These are phyloP conservation scores for Drosophila busckii DNA, from an alignment of 1,140 invertebrate genomes.

Conservation along the genomic window DNA sequence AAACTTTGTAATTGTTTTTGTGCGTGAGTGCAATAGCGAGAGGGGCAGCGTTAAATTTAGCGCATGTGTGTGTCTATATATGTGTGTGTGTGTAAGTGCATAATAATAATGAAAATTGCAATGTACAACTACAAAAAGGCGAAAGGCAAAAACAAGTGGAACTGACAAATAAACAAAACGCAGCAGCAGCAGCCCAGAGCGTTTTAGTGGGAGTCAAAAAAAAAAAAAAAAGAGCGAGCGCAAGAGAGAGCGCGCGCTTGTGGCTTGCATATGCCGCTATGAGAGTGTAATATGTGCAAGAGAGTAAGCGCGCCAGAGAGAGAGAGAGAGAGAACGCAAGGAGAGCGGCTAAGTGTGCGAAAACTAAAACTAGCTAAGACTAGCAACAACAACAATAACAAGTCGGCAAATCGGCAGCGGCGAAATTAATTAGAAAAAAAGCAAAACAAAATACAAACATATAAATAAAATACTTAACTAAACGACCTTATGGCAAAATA, in stretches of 20 bases:
- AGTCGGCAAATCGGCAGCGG: background rate
- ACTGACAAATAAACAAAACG: slow-evolving; percentile 56
- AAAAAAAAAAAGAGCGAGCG: slow-evolving; percentile 1
- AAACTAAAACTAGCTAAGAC: slow-evolving; percentile 37
- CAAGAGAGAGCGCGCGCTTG: no score
- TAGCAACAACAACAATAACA: slow-evolving; percentile 15
- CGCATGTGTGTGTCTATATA: slow-evolving; percentile 13
- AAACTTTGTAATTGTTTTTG: slow-evolving; percentile 16
- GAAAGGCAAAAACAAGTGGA: slow-evolving; percentile 62
- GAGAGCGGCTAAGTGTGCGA: slow-evolving; percentile 16
- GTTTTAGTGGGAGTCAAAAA: no score
- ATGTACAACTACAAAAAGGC: slow-evolving; percentile 46
- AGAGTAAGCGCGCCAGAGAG: background rate
- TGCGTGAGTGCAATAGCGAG: no score
- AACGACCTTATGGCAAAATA: slow-evolving; percentile 42
- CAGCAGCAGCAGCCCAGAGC: slow-evolving; percentile 34
- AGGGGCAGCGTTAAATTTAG: no score
- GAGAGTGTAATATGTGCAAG: no score
- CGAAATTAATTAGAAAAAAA: slow-evolving; percentile 35
- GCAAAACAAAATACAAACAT: slow-evolving; percentile 1
- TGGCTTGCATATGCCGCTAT: no score
- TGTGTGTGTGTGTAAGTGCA: slow-evolving; percentile 1
- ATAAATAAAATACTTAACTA: background rate
- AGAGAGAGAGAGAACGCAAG: slow-evolving; percentile 12
- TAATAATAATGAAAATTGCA: slow-evolving; percentile 31